Base-by-base conservation (phyloP, 2,113 vertebrate genomes). In the Gymnogyps californianus region DNA sequence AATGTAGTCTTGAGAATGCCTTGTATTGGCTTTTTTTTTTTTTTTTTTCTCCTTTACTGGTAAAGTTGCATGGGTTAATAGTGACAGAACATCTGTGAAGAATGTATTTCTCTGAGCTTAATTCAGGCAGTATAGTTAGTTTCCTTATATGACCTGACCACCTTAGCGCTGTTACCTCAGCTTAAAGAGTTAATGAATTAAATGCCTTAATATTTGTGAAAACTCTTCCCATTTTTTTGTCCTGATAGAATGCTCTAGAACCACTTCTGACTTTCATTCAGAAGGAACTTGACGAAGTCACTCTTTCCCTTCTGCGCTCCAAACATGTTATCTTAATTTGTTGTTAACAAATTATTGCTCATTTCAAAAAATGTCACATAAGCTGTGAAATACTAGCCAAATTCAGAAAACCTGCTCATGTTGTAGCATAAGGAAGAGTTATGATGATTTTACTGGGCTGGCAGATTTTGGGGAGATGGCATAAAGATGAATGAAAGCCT, bases 181-280 rank as follows among this genome's bases (percentile, higher is more conserved):
- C 51, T 47, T 82, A 26, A 62, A 67, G 24, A 64, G 9, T 66
- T 79, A 72, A 34, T 8, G 8, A 25, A 54, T 49, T 9, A 47
- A 74, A 57, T 55, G 20, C 20, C 24, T 89, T 57, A n/a, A 17
- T 77, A 40, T 40, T 44, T 59, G n/a, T 58, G 42, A 89, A 88
- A 86, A 51, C 31, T 22, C 3, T 55, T 59, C 17, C 25, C 10
- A 1, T 14, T n/a, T 92, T 44, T 70, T 83, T n/a, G 21, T 47
- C 18, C 18, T 47, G 46, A 47, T 32, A 42, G 72, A 32, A 62
- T 19, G 16, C 32, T 83, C 15, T 38, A 19, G 58, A 64, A 42
- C 62, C 42, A 24, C 31, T 46, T 0, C 0, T 51, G 61, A 31
- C n/a, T 62, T 49, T 59, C 11, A 18, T 51, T 55, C 25, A 61